phyloP scores from a whole-genome alignment of 2,797 vertebrate species.

The Merluccius polli region DNA sequence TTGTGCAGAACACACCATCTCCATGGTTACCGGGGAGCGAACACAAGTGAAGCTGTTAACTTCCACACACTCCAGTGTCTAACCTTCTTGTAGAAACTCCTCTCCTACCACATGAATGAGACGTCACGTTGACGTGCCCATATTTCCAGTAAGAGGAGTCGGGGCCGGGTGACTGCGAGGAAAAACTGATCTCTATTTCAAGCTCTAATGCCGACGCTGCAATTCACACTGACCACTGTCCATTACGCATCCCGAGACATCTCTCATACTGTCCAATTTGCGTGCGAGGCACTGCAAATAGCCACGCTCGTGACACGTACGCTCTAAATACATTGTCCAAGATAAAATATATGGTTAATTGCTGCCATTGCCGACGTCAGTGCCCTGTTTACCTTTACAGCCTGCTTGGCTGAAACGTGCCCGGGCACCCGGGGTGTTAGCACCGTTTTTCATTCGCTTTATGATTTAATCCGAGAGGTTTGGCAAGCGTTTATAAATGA shows the following conservation, averaged over 20 bases:
- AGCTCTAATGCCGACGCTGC: background rate
- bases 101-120: background rate
- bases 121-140: conserved; percentile 16
- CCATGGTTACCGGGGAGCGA: conserved; percentile 20
- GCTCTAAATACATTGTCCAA: conserved; percentile 22
- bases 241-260: background rate
- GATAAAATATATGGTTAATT: conserved; percentile 24
- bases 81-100: conserved; percentile 2
- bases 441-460: conserved; percentile 57
- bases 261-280: background rate
- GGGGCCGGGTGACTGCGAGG: background rate
- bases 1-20: conserved; percentile 7
- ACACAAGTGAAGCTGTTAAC: conserved; percentile 17
- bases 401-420: conserved; percentile 56
- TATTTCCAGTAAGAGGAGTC: background rate
- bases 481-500: conserved; percentile 71
- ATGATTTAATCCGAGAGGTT: conserved; percentile 74
- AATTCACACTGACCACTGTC: background rate
- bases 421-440: conserved; percentile 47
- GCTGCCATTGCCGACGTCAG: conserved; percentile 45
- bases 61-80: conserved; percentile 8
- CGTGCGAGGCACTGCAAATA: background rate
- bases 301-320: conserved; percentile 3
- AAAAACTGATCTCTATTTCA: conserved; percentile 3
- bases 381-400: conserved; percentile 38